A percentile compares a stretch with the other conserved stretches of the same genome.
Conservation (phyloP, 2,113 vertebrate genomes). For the Salminus brasiliensis region DNA sequence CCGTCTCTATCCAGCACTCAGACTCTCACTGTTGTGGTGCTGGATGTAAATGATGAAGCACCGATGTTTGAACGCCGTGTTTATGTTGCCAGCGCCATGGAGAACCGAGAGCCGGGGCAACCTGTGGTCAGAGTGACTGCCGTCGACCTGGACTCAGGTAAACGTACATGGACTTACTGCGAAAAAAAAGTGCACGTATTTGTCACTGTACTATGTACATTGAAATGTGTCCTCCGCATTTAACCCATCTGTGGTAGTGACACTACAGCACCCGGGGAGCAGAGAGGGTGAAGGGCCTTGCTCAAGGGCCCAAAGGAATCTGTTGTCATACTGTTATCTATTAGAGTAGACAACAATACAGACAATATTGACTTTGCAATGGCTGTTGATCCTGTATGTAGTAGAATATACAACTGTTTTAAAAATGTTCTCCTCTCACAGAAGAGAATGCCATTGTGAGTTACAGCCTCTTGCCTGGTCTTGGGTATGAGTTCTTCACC, state of each 20-base stretch:
- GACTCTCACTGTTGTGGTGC: slow-evolving; percentile 80
- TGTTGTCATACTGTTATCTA: too few species aligned
- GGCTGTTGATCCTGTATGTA: too few species aligned
- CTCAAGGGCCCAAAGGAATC: too few species aligned
- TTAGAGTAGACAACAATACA: too few species aligned
- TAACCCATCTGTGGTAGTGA: too few species aligned
- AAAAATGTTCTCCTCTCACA: slow-evolving; percentile 55
- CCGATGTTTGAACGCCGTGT: slow-evolving; percentile 77
- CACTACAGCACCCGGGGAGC: too few species aligned
- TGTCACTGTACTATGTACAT: too few species aligned
- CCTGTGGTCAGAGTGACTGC: slow-evolving; percentile 81
- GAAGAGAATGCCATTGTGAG: slow-evolving; percentile 83
- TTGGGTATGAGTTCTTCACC: slow-evolving; percentile 81
- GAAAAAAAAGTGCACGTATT: too few species aligned
- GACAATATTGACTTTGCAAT: too few species aligned
- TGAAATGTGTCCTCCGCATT: too few species aligned
- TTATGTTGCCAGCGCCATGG: slow-evolving; percentile 79
- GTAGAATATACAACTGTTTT: too few species aligned
- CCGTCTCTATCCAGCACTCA: slow-evolving; percentile 83
- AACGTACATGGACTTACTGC: background rate
- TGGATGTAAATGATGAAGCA: slow-evolving; percentile 85
- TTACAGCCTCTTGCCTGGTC: slow-evolving; percentile 86
- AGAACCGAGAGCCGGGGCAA: slow-evolving; percentile 82
- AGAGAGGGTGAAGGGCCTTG: too few species aligned
- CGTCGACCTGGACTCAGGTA: slow-evolving; percentile 86